Conservation (phyloP, 2,888 invertebrate species). For the Eutolmus rufibarbis region DNA sequence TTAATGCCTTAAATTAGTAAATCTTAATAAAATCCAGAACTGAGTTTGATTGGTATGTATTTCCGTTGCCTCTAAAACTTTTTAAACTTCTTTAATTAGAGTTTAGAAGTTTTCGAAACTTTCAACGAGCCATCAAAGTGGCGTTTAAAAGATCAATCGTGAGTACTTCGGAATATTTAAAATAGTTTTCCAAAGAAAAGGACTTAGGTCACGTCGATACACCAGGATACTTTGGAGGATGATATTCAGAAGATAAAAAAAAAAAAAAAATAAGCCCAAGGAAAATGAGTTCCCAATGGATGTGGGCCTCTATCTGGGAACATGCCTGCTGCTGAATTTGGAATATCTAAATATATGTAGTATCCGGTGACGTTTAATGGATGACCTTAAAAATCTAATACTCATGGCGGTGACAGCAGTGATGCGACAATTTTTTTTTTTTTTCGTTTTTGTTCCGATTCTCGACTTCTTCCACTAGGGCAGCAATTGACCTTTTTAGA, state of each 20-base stretch:
- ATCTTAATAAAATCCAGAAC: not conserved
- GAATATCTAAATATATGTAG: not conserved
- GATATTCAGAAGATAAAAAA: not conserved
- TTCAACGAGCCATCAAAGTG: not conserved
- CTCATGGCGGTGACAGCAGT: not conserved
- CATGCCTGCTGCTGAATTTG: not conserved
- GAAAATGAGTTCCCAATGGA: not conserved
- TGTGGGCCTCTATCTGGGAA: not conserved
- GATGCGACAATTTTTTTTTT: not conserved
- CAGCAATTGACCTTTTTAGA: slow-evolving; percentile 28
- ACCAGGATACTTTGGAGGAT: not conserved
- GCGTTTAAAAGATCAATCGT: not conserved
- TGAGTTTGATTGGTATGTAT: not conserved
- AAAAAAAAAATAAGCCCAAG: not conserved
- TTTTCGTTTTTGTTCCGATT: not conserved
- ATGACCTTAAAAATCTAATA: slow-evolving; percentile 1
- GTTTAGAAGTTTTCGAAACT: not conserved
- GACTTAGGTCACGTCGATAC: not conserved
- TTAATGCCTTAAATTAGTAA: not conserved
- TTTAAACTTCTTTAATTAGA: not conserved
- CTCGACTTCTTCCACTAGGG: not conserved
- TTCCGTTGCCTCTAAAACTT: not conserved
- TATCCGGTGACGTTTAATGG: slow-evolving; percentile 3
- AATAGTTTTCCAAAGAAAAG: not conserved
- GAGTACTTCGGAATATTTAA: not conserved